These are phyloP conservation scores for Zaprionus kolodkinae DNA, from an alignment of 1,140 invertebrate species.

Conservation along the genomic window DNA sequence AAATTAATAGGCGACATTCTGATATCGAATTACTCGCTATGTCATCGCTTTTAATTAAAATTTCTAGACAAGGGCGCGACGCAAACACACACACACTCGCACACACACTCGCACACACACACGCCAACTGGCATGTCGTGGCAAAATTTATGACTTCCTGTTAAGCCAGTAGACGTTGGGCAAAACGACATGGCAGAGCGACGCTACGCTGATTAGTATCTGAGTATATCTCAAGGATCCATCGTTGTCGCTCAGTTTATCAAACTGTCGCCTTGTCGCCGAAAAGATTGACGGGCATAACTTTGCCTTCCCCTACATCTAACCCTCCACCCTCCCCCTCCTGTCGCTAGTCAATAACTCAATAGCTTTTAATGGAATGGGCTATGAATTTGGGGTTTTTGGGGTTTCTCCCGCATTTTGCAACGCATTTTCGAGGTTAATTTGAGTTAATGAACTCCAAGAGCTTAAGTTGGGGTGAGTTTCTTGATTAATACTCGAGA, in stretches of 20 bases:
- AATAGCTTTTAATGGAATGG: constrained; percentile 16
- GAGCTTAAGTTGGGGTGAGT: neutral
- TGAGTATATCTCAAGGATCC: constrained; percentile 52
- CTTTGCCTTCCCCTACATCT: constrained; percentile 28
- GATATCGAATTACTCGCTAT: constrained; percentile 83
- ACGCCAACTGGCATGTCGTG: constrained; percentile 58
- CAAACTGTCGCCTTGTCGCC: constrained; percentile 70
- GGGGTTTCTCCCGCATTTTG: constrained; percentile 2
- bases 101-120: constrained; percentile 24
- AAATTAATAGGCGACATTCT: constrained; percentile 84
- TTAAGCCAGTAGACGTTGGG: constrained; percentile 53
- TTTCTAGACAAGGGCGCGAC: constrained; percentile 77
- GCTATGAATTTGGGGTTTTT: constrained; percentile 1
- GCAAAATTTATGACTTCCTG: constrained; percentile 78
- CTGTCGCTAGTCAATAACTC: neutral
- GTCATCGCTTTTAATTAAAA: constrained; percentile 84
- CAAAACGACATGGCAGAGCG: constrained; percentile 13
- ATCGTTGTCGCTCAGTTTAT: constrained; percentile 66
- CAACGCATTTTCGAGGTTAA: constrained; percentile 35
- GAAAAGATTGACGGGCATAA: constrained; percentile 72
- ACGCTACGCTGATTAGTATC: constrained; percentile 70
- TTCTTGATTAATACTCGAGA: neutral
- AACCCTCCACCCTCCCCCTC: no score
- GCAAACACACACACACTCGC: constrained; percentile 29
- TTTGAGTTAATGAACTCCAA: constrained; percentile 36